These are phyloP conservation scores for Meteorus cinctellus DNA, from an alignment of 2,888 invertebrate genomes.

Conservation along the genomic window DNA sequence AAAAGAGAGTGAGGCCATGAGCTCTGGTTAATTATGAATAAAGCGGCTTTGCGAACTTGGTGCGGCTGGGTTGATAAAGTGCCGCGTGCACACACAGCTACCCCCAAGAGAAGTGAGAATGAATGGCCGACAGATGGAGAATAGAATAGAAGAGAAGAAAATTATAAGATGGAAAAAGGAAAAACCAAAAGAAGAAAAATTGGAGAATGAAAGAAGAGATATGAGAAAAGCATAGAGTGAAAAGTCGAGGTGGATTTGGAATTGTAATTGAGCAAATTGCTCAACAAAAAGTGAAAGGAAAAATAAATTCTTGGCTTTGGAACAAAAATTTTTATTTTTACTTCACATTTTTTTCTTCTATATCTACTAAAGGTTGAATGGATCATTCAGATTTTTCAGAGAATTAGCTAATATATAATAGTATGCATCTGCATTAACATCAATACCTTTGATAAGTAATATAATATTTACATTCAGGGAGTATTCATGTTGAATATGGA, in stretches of 20 bases:
- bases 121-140: slow-evolving; percentile 44
- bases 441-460: not conserved
- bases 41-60: slow-evolving; percentile 42
- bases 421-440: not conserved
- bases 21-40: slow-evolving; percentile 46
- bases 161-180: slow-evolving; percentile 1
- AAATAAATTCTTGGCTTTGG: not conserved
- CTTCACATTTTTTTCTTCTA: not conserved
- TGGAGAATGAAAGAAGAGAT: slow-evolving; percentile 11
- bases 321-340: not conserved
- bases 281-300: slow-evolving; percentile 19
- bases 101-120: slow-evolving; percentile 29
- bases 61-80: slow-evolving; percentile 44
- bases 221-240: slow-evolving; percentile 4
- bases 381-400: too few species aligned
- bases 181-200: slow-evolving; percentile 6
- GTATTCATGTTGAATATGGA: not conserved
- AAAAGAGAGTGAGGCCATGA: slow-evolving; percentile 20
- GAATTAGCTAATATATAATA: too few species aligned
- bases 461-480: not conserved
- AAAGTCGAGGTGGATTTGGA: slow-evolving; percentile 22
- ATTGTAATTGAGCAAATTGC: slow-evolving; percentile 50
- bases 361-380: not conserved
- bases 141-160: slow-evolving; percentile 29
- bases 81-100: slow-evolving; percentile 31